Evolutionary conservation across 2,888 invertebrate species (phyloP).

Genomic region (Ischnus inquisitorius): DNA sequence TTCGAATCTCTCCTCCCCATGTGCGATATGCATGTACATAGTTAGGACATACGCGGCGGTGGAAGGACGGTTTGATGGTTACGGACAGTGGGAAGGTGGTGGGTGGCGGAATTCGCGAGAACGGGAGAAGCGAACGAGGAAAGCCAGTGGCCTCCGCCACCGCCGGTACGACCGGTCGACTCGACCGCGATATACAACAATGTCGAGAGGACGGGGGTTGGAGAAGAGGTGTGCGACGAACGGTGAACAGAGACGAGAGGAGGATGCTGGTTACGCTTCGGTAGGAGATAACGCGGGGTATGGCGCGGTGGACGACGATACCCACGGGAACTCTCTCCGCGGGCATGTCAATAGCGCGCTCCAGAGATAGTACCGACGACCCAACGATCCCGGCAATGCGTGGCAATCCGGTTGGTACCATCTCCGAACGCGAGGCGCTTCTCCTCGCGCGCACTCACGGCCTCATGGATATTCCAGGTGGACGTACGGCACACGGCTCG

Average conservation of each 20-base stretch:
- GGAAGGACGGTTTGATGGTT: constrained; percentile 32
- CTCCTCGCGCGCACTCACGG: constrained; percentile 39
- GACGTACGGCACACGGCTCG: constrained; percentile 4
- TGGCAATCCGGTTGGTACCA: constrained; percentile 69
- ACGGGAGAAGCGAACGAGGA: constrained; percentile 13
- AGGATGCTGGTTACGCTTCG: constrained; percentile 56
- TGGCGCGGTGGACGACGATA: constrained; percentile 76
- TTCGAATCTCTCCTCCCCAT: not conserved
- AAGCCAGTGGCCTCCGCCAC: constrained; percentile 44
- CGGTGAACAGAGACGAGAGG: constrained; percentile 59
- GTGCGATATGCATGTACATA: not conserved
- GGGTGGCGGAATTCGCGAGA: constrained; percentile 47
- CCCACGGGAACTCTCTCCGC: constrained; percentile 76
- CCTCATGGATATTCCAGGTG: constrained; percentile 57
- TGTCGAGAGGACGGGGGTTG: constrained; percentile 4
- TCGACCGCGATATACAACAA: constrained; percentile 56
- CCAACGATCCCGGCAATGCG: constrained; percentile 74
- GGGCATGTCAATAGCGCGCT: constrained; percentile 76
- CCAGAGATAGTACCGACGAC: constrained; percentile 74
- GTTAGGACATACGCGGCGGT: not conserved
- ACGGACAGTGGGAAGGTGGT: constrained; percentile 22
- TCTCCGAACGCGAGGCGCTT: constrained; percentile 63
- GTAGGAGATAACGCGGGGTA: constrained; percentile 62
- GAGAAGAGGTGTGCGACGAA: constrained; percentile 39
- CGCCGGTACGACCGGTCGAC: constrained; percentile 31